Conservation (phyloP, 2,113 vertebrate genomes). For the Oceanodroma tethys region DNA sequence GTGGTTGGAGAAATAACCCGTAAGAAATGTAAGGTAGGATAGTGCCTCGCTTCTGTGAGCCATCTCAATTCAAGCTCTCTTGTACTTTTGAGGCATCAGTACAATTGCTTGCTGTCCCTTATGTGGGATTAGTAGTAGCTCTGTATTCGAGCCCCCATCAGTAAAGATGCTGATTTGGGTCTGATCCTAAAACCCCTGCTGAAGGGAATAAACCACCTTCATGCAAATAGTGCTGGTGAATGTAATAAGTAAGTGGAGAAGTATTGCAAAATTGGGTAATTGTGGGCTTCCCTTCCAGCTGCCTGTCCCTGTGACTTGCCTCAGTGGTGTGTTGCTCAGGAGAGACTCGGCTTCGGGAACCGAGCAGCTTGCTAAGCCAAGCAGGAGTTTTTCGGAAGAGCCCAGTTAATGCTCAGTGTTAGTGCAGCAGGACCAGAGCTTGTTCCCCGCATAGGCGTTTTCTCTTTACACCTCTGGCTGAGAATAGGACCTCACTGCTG, state of each 20-base stretch:
- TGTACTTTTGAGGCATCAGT: neutral
- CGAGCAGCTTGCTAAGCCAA: neutral
- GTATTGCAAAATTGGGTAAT: neutral
- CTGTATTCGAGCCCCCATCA: neutral
- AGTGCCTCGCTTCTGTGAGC: rapidly evolving
- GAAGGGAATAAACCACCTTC: neutral
- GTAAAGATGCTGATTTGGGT: neutral
- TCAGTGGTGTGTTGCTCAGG: neutral
- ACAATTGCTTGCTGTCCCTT: neutral
- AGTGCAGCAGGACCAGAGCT: neutral
- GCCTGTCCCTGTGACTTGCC: neutral
- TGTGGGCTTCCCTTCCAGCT: neutral
- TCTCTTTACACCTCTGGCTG: neutral
- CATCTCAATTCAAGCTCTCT: neutral
- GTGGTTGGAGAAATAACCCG: neutral
- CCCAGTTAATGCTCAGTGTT: neutral
- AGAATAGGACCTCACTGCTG: neutral
- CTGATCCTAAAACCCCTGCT: neutral
- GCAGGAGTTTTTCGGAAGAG: neutral
- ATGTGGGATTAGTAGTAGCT: neutral
- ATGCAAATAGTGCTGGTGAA: neutral
- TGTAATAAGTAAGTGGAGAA: neutral
- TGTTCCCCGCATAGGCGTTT: neutral
- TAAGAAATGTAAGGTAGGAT: neutral
- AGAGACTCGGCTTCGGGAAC: neutral